A percentile compares a stretch with the other conserved stretches of the same genome.
Conservation (phyloP, 2,113 vertebrate genomes). For the Seriola dumerili region DNA sequence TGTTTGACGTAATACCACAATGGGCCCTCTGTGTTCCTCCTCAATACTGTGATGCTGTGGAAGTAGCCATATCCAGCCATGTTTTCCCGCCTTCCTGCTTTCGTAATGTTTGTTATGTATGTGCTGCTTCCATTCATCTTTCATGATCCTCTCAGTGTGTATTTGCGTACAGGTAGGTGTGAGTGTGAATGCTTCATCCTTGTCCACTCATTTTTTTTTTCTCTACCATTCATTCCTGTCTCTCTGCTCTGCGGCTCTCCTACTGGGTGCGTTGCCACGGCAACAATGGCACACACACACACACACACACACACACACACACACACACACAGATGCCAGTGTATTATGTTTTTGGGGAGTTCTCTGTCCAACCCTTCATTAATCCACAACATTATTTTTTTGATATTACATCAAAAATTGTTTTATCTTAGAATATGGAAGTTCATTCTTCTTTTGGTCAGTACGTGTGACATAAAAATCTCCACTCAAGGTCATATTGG, state of each 20-base stretch:
- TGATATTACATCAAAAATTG: background rate
- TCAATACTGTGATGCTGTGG: background rate
- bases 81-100: background rate
- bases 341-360: slow-evolving; percentile 15
- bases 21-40: background rate
- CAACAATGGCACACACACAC: slow-evolving; percentile 48
- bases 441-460: background rate
- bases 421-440: background rate
- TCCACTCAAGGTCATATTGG: background rate
- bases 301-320: too few relatives aligned
- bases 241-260: slow-evolving; percentile 27
- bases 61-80: background rate
- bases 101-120: background rate
- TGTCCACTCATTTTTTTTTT: slow-evolving; percentile 12
- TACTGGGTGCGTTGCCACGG: slow-evolving; percentile 48
- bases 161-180: background rate
- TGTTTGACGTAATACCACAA: background rate
- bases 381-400: background rate
- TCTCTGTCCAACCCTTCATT: background rate
- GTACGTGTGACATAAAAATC: background rate
- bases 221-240: background rate
- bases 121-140: background rate
- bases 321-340: slow-evolving; percentile 10
- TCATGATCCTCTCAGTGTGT: background rate
- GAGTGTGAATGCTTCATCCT: slow-evolving; percentile 5